Conservation (phyloP, 92 coral and sea anemone species). For the Zoanthus gigantus region DNA sequence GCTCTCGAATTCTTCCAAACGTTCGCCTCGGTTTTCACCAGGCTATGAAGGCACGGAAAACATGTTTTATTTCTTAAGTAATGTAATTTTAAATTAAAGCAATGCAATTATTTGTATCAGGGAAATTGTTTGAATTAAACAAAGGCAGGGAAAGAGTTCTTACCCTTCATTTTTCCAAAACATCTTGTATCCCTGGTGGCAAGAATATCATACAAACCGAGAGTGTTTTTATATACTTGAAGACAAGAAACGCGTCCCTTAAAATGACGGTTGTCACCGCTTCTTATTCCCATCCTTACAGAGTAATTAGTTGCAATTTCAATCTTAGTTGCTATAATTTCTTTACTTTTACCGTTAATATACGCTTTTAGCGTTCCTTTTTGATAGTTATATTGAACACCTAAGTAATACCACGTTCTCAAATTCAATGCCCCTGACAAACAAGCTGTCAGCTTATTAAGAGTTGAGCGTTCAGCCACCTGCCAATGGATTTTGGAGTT, state of each 20-base stretch:
- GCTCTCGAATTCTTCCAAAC: no score
- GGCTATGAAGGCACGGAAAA: no score
- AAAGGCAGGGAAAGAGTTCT: background rate
- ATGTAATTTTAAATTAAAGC: no score
- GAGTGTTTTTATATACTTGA: constrained; percentile 57
- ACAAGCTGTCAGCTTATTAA: background rate
- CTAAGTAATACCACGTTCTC: constrained; percentile 50
- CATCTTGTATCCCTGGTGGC: constrained; percentile 30
- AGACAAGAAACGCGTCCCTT: constrained; percentile 71
- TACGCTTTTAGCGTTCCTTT: constrained; percentile 15
- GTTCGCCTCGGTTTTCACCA: no score
- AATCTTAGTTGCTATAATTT: no score
- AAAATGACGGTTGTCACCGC: constrained; percentile 21
- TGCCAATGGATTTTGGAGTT: background rate
- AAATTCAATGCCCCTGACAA: background rate
- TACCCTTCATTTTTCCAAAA: constrained; percentile 21
- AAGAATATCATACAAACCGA: constrained; percentile 40
- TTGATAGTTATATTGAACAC: constrained; percentile 23
- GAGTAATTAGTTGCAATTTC: constrained; percentile 46
- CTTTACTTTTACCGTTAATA: constrained; percentile 5
- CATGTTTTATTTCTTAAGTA: no score
- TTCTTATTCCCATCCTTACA: constrained; percentile 43
- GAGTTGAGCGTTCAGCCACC: background rate
- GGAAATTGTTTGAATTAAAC: no score
- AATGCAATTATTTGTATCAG: no score